Evolutionary conservation across 2,113 vertebrate genomes (phyloP), one percentile per base, ranked within the genome.

Genomic region (Catharus minimus): DNA sequence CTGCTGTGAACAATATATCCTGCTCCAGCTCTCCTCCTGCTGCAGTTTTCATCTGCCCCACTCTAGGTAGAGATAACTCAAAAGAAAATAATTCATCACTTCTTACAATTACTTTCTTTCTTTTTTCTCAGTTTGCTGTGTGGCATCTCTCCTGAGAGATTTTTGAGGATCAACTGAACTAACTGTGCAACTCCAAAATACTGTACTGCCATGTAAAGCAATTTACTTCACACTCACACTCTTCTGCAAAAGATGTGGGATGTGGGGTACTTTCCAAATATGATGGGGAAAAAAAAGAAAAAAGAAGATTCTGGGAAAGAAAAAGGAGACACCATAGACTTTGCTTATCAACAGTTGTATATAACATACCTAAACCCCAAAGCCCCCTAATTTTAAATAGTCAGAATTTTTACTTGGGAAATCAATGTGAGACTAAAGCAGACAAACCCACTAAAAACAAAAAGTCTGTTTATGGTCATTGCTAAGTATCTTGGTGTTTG

Each of bases 221-320:
- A 28, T 64, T 80, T 65, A 36, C 7, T 73, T 85, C 52, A 66
- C 8, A 7, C 8, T 61, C 27, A 71, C 19, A 15, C 13, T 38
- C 14, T 62, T 85, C 26, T 49, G 17, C 6, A 33, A 76, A 57
- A 19, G 8, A 23, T 0, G 0, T 46, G 24, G 28, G 6, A 28
- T 1, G 0, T 33, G 14, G 11, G 18, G 11, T 28, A 83, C 58
- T 44, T 82, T 88, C 9, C 5, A 38, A 6, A 6, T 58, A 5
- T 12, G 6, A 68, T 26, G 1, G 3, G 2, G 0, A 13, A 27
- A 36, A 36, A 30, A n/a, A 30, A 20, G 22, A 22, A 12, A 47
- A 47, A 47, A 47, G 13, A 23, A 23, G 0, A 46, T 64, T 38
- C 21, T n/a, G 8, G 5, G 9, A 7, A 62, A 5, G 7, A 78